phyloP scores from a whole-genome alignment of 2,888 invertebrate genomes.

The Gnatocerus cornutus region DNA sequence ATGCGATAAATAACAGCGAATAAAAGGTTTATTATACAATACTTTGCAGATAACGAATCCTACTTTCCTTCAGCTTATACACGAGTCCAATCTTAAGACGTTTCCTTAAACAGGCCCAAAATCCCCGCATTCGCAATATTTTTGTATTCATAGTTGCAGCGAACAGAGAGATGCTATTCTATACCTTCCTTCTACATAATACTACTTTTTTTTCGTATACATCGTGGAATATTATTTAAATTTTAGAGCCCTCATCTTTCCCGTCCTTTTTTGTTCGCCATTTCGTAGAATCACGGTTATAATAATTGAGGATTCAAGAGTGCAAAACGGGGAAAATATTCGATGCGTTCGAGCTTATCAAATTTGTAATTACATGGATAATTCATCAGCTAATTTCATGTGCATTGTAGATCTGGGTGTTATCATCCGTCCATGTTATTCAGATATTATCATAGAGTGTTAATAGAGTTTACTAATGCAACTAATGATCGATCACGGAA shows the following conservation, averaged over 20 bases:
- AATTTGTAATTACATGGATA: conserved; percentile 33
- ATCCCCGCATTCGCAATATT: conserved; percentile 11
- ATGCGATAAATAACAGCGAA: too few relatives aligned
- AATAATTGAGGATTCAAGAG: conserved; percentile 2
- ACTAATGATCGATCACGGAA: conserved; percentile 48
- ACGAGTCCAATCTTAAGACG: background rate
- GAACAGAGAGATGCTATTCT: conserved; percentile 8
- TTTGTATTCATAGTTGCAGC: conserved; percentile 12
- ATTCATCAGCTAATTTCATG: conserved; percentile 39
- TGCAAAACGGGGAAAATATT: conserved; percentile 10
- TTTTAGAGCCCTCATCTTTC: background rate
- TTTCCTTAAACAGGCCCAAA: conserved; percentile 8
- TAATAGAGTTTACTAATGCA: conserved; percentile 45
- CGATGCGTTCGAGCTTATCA: conserved; percentile 26
- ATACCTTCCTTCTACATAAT: conserved; percentile 4
- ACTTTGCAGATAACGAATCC: background rate
- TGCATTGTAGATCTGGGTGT: conserved; percentile 20
- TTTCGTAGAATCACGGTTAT: conserved; percentile 1
- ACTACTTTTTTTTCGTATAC: conserved; percentile 1
- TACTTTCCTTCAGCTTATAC: background rate
- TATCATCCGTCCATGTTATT: conserved; percentile 37
- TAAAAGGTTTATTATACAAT: too few relatives aligned
- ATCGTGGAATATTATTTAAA: conserved; percentile 12
- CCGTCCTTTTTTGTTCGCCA: conserved; percentile 9
- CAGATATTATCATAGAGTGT: conserved; percentile 44